Percentiles rank a stretch among this genome's conserved stretches.
Conservation (phyloP, 2,888 invertebrate species). For the Dicycla oo region DNA sequence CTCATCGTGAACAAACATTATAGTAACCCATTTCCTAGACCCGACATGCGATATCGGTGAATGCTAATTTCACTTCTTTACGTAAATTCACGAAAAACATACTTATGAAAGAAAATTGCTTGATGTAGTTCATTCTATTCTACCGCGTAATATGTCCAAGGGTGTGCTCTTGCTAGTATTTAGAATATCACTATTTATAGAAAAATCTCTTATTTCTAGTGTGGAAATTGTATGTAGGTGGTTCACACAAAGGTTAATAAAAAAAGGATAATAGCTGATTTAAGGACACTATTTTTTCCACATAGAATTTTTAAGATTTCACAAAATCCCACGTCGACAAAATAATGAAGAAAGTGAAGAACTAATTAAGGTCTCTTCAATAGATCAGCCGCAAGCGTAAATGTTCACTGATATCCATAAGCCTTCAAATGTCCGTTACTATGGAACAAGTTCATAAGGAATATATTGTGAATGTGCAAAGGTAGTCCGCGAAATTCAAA, state of each 20-base stretch:
- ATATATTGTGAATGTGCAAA: no score
- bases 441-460: not conserved
- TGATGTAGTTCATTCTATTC: not conserved
- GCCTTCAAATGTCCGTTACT: not conserved
- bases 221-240: not conserved
- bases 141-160: not conserved
- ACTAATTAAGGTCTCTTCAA: not conserved
- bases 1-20: not conserved
- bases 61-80: conserved; percentile 18
- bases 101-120: not conserved
- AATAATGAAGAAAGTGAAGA: not conserved
- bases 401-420: not conserved
- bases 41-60: conserved; percentile 17
- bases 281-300: not conserved
- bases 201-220: not conserved
- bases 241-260: not conserved
- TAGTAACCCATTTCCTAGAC: conserved; percentile 16
- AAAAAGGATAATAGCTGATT: no score
- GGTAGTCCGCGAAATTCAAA: no score
- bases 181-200: not conserved
- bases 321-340: not conserved
- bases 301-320: not conserved
- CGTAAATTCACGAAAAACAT: not conserved
- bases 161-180: not conserved
- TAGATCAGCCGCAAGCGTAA: not conserved